Conservation (phyloP, 2,797 vertebrate genomes). For the Synaphobranchus kaupii region DNA sequence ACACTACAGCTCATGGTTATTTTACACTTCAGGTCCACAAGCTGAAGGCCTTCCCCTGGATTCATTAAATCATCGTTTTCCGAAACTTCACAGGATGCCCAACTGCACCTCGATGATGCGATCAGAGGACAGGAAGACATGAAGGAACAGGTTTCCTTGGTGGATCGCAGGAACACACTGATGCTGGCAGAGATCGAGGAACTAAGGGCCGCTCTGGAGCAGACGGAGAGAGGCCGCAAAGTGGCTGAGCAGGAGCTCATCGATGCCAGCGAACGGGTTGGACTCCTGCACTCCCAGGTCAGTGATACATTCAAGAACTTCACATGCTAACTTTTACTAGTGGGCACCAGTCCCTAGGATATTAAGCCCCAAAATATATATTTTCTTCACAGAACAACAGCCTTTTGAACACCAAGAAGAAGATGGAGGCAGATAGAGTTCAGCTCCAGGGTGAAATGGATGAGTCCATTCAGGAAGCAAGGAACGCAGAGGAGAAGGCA, state of each 20-base stretch:
- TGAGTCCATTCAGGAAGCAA: constrained; percentile 81
- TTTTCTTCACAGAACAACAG: constrained; percentile 76
- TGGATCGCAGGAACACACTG: constrained; percentile 75
- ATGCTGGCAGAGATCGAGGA: constrained; percentile 80
- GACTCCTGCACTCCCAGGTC: constrained; percentile 75
- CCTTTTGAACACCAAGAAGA: constrained; percentile 82
- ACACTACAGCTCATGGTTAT: neutral
- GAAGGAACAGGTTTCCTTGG: constrained; percentile 76
- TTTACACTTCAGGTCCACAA: neutral
- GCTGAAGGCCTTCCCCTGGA: neutral
- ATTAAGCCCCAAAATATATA: neutral
- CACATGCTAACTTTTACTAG: neutral
- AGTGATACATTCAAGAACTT: neutral
- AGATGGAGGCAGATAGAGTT: constrained; percentile 80
- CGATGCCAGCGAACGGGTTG: constrained; percentile 73
- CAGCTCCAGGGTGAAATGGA: constrained; percentile 85
- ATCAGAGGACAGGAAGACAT: constrained; percentile 76
- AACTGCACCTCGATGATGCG: constrained; percentile 78
- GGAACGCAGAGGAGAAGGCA: constrained; percentile 89
- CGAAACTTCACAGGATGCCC: constrained; percentile 52
- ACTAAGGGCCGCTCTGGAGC: constrained; percentile 76
- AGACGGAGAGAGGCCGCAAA: constrained; percentile 76
- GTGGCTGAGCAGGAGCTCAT: constrained; percentile 78
- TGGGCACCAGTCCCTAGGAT: neutral
- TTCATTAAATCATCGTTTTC: neutral